phyloP scores from a whole-genome alignment of 2,888 invertebrate species.

The Terebella lapidaria region DNA sequence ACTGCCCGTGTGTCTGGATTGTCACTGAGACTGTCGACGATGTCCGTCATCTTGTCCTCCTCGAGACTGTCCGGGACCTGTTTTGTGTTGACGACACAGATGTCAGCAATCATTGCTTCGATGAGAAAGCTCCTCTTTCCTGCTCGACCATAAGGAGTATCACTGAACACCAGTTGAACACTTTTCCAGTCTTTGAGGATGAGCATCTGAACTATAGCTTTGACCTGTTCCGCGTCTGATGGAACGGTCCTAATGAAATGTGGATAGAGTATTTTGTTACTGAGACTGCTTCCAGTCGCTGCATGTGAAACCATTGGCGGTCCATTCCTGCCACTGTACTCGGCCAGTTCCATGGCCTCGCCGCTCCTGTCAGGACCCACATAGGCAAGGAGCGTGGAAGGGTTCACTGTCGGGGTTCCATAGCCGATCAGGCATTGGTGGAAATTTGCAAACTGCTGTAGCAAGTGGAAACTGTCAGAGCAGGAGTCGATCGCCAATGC shows the following conservation, averaged over 20 bases:
- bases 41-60: conserved; percentile 12
- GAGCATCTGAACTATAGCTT: conserved; percentile 44
- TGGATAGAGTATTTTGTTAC: conserved; percentile 27
- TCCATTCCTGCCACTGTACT: conserved; percentile 57
- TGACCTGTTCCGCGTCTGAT: conserved; percentile 30
- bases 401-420: conserved; percentile 27
- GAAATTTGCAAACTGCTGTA: conserved; percentile 35
- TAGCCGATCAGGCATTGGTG: conserved; percentile 33
- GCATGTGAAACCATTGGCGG: conserved; percentile 55
- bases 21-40: conserved; percentile 24
- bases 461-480: conserved; percentile 25
- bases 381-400: conserved; percentile 34
- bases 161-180: conserved; percentile 45
- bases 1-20: conserved; percentile 30
- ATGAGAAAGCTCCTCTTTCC: conserved; percentile 28
- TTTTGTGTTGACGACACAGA: conserved; percentile 32
- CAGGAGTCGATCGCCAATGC: conserved; percentile 44
- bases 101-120: conserved; percentile 30
- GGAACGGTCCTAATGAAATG: conserved; percentile 40
- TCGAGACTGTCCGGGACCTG: conserved; percentile 2
- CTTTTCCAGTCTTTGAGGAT: conserved; percentile 48
- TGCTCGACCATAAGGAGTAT: conserved; percentile 31
- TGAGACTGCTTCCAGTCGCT: conserved; percentile 30
- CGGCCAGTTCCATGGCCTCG: conserved; percentile 33
- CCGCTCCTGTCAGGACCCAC: conserved; percentile 36